Base-by-base conservation (phyloP, 2,797 vertebrate genomes). In the Coccyzus lansbergi region DNA sequence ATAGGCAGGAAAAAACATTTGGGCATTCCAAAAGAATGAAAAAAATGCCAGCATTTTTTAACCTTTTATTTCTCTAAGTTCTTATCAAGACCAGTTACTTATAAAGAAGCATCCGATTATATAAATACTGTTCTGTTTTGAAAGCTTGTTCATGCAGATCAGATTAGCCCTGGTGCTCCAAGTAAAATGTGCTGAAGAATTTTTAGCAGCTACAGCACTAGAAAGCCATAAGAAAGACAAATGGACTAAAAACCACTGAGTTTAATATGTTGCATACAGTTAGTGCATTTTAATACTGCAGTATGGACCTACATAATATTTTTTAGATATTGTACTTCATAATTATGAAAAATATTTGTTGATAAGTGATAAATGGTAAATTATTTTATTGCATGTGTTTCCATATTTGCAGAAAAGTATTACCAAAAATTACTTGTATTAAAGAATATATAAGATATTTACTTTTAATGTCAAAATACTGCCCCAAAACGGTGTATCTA, bases 111-210 rank as follows among this genome's bases (percentile, higher is more conserved):
- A 84, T 86, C 52, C 63, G 42, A 49, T 53, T 83, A 80, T 10
- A 65, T 14, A 87, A 87, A 74, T 2, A 4, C 34, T 64, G 12
- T 44, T 91, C 52, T 83, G 25, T 36, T 87, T 74, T 79, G 33
- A 72, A 88, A 92, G 56, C 65, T 11, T 80, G 44, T 56, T 94
- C 83, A 83, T 58, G 81, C 56, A 95, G 68, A 77, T 77, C 81
- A 88, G 67, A 84, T 77, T 70, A 94, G 56, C 3, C 11, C 33
- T 53, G 71, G 36, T 28, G n/a, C 51, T 79, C 56, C 71, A 74
- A 28, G 63, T 88, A 93, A 76, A 40, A 74, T 60, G 52, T 86
- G 28, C 40, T 48, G 60, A 79, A 79, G 60, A 89, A 84, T 59
- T 86, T 93, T 56, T 64, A 92, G 52, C 67, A 79, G 65, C 31